Conservation (phyloP, 92 coral and sea anemone genomes). For the Palythoa caribaeorum region DNA sequence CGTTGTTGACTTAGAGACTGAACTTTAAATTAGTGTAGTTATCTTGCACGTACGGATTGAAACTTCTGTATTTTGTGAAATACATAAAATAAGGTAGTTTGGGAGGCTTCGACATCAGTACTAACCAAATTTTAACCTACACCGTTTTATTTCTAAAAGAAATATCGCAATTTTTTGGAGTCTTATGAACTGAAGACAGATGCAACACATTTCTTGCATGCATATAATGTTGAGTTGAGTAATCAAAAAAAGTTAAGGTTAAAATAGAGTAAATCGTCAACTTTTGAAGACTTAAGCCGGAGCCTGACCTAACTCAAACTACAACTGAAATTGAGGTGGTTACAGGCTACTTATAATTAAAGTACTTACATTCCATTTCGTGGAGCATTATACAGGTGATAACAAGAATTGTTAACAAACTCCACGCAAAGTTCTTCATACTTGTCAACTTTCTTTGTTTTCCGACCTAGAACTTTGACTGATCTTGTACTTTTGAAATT, state of each 20-base stretch:
- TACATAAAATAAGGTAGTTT: too few relatives aligned
- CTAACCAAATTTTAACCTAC: too few relatives aligned
- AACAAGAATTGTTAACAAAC: constrained; percentile 7
- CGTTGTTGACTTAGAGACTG: background rate
- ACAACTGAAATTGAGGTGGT: background rate
- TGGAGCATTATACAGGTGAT: constrained; percentile 31
- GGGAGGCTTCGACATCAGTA: too few relatives aligned
- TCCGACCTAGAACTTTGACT: background rate
- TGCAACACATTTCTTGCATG: background rate
- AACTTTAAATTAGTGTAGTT: too few relatives aligned
- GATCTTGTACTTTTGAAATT: background rate
- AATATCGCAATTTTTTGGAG: background rate
- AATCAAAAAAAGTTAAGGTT: background rate
- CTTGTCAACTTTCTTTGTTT: background rate
- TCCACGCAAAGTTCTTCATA: constrained; percentile 17
- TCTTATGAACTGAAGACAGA: background rate
- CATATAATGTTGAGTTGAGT: background rate
- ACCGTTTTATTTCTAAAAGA: background rate
- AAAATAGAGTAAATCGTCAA: background rate
- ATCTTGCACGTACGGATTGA: too few relatives aligned
- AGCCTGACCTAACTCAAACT: background rate
- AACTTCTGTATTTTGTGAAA: too few relatives aligned
- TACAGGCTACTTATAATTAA: background rate
- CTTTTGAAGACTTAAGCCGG: too few relatives aligned
- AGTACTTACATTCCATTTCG: constrained; percentile 39